These are phyloP conservation scores for Acrossocheilus fasciatus DNA, from an alignment of 2,797 vertebrate genomes.

Conservation along the genomic window DNA sequence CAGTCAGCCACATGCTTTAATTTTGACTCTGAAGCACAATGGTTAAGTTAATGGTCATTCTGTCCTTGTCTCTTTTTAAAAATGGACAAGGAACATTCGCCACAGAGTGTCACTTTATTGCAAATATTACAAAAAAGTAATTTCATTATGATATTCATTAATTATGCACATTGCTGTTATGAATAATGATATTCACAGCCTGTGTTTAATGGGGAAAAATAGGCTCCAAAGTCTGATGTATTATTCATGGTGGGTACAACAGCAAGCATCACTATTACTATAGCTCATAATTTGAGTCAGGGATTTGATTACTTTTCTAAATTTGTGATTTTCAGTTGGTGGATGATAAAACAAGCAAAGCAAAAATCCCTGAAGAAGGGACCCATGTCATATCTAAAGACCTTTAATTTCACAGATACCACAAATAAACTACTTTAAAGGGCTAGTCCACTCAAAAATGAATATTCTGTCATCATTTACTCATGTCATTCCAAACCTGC, in stretches of 20 bases:
- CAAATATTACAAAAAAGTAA: constrained; percentile 8
- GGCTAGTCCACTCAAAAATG: not conserved
- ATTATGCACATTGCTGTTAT: constrained; percentile 34
- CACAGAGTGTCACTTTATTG: not conserved
- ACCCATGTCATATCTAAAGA: not conserved
- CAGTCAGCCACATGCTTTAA: not conserved
- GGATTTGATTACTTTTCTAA: constrained; percentile 14
- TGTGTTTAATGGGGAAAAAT: not conserved
- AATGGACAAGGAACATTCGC: not conserved
- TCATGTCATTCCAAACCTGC: not conserved
- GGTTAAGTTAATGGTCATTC: not conserved
- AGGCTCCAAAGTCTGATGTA: not conserved
- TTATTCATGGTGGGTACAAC: constrained; percentile 10
- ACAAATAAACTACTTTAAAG: not conserved
- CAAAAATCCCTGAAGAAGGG: not conserved
- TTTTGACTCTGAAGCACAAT: not conserved
- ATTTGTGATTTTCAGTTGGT: not conserved
- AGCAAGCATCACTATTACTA: constrained; percentile 5
- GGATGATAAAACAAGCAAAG: not conserved
- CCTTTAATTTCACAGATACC: not conserved
- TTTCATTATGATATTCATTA: constrained; percentile 30
- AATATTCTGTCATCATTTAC: not conserved
- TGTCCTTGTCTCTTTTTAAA: not conserved
- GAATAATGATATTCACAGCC: constrained; percentile 21
- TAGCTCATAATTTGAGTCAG: not conserved